Evolutionary conservation across 1,140 invertebrate genomes (phyloP).

Genomic region (Heliconius hermathena): DNA sequence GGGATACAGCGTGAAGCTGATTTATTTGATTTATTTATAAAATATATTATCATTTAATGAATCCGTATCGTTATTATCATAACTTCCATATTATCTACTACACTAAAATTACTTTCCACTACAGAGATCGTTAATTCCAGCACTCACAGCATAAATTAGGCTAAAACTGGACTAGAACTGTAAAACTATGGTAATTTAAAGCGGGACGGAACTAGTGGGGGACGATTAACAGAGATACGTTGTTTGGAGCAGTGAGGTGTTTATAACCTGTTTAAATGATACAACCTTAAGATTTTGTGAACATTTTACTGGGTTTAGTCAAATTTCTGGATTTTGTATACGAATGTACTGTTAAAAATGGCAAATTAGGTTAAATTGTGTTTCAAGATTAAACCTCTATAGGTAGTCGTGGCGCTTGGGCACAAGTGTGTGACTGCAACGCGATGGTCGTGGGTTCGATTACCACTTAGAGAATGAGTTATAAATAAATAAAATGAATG

Average conservation of each 20-base stretch:
- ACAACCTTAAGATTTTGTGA: background rate
- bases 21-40: background rate
- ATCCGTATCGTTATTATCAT: slow-evolving; percentile 8
- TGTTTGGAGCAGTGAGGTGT: slow-evolving; percentile 27
- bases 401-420: too few species aligned
- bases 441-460: too few species aligned
- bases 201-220: slow-evolving; percentile 32
- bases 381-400: background rate
- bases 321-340: background rate
- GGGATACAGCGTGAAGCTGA: too few species aligned
- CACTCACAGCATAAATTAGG: slow-evolving; percentile 39
- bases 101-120: slow-evolving; percentile 22
- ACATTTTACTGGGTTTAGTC: background rate
- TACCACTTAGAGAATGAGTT: too few species aligned
- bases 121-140: slow-evolving; percentile 38
- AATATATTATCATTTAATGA: background rate
- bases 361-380: background rate
- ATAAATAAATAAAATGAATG: too few species aligned
- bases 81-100: slow-evolving; percentile 3
- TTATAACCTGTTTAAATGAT: slow-evolving; percentile 10
- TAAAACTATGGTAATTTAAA: slow-evolving; percentile 44
- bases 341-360: background rate
- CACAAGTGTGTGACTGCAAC: too few species aligned
- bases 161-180: slow-evolving; percentile 39
- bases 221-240: slow-evolving; percentile 40